These are phyloP conservation scores for Girardinichthys multiradiatus DNA, from an alignment of 2,113 vertebrate species.

Conservation along the genomic window DNA sequence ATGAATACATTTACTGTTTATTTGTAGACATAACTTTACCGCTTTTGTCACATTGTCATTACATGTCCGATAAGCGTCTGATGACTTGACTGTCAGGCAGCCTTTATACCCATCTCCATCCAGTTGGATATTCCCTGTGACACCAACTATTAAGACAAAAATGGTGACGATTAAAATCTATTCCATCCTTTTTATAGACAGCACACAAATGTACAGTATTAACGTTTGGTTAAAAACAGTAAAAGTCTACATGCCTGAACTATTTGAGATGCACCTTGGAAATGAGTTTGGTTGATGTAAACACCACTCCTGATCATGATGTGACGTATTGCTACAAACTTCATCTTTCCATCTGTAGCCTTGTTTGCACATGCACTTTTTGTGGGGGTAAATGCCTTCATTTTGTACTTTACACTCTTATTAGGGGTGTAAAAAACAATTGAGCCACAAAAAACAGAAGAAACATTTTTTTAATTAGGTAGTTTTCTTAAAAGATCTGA, in stretches of 20 bases:
- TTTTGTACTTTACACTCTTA: neutral
- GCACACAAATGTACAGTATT: neutral
- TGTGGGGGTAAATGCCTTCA: rapidly evolving
- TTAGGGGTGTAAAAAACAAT: neutral
- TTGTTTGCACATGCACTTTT: rapidly evolving
- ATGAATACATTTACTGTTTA: neutral
- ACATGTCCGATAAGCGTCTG: rapidly evolving
- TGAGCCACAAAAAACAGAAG: neutral
- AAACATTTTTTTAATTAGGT: neutral
- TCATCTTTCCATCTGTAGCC: constrained; percentile 27
- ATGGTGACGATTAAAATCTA: neutral
- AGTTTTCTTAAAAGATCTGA: neutral
- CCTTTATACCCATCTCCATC: rapidly evolving
- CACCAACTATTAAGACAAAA: constrained; percentile 27
- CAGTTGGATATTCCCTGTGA: constrained; percentile 18
- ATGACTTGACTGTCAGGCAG: rapidly evolving
- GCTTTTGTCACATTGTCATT: rapidly evolving
- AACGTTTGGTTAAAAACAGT: neutral
- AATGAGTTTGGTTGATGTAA: rapidly evolving
- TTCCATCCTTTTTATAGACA: neutral
- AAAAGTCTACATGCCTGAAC: constrained; percentile 46
- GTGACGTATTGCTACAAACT: neutral
- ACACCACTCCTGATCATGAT: neutral
- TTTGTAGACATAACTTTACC: constrained; percentile 24
- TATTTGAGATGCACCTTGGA: constrained; percentile 25